Percentiles rank a stretch among this genome's conserved stretches.
These are phyloP conservation scores for Linnaemya tessellans DNA, from an alignment of 2,888 invertebrate genomes.

Conservation along the genomic window DNA sequence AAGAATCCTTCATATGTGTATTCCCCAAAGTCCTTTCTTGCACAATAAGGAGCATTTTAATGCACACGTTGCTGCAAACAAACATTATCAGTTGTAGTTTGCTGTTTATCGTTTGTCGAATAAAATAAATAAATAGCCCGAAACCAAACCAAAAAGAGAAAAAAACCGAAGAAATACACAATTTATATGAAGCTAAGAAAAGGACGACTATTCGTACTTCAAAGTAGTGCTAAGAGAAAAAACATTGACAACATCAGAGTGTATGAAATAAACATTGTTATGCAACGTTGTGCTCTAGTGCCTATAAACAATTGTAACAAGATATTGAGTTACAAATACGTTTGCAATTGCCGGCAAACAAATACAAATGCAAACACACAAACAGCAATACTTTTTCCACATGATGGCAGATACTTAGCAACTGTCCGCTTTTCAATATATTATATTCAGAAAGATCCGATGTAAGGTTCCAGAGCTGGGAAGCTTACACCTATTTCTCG, in stretches of 20 bases:
- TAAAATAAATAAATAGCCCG: conserved; percentile 42
- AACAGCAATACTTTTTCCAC: conserved; percentile 25
- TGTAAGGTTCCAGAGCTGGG: too few relatives aligned
- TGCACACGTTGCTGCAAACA: conserved; percentile 63
- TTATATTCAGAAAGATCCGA: conserved; percentile 66
- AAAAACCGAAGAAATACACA: neutral
- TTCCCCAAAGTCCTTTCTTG: conserved; percentile 40
- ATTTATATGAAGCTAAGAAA: conserved; percentile 40
- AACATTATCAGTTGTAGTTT: conserved; percentile 63
- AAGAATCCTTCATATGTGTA: neutral
- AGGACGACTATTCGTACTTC: conserved; percentile 8
- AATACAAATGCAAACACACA: conserved; percentile 29
- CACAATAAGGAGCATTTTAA: conserved; percentile 63
- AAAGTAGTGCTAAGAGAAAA: neutral
- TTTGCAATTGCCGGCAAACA: conserved; percentile 9
- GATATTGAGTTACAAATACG: conserved; percentile 74
- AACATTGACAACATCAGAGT: conserved; percentile 24
- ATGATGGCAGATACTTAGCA: conserved; percentile 75
- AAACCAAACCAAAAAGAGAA: conserved; percentile 26
- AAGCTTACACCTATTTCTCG: too few relatives aligned
- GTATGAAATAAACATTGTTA: conserved; percentile 71
- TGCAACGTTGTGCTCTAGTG: conserved; percentile 77
- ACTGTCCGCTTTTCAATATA: conserved; percentile 76
- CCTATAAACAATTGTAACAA: conserved; percentile 79
- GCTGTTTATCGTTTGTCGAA: conserved; percentile 55